phyloP scores from a whole-genome alignment of 2,888 invertebrate genomes.

The Cheilosia vernalis region DNA sequence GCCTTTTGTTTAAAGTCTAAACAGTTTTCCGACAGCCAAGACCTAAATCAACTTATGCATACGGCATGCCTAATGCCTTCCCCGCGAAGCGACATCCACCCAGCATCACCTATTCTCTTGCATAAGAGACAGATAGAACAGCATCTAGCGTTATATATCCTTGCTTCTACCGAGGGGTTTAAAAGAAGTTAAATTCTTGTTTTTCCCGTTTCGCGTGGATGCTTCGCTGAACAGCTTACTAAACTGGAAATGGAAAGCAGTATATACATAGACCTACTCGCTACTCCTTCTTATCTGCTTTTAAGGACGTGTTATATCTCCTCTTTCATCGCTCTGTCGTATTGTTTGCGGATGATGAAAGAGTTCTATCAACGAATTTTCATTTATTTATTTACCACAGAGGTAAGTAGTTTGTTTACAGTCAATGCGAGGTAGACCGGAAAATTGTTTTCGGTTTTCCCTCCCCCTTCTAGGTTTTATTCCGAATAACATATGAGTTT shows the following conservation, averaged over 20 bases:
- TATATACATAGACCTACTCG: background rate
- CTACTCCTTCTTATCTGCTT: conserved; percentile 52
- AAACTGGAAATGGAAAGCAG: conserved; percentile 68
- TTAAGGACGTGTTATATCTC: conserved; percentile 49
- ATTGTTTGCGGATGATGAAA: conserved; percentile 58
- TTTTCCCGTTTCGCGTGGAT: conserved; percentile 65
- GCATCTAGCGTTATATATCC: conserved; percentile 28
- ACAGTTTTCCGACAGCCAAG: conserved; percentile 48
- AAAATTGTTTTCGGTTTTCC: conserved; percentile 38
- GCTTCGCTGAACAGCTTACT: conserved; percentile 65
- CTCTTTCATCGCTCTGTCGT: conserved; percentile 48
- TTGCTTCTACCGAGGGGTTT: background rate
- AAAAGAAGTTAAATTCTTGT: conserved; percentile 54
- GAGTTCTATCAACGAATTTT: conserved; percentile 52
- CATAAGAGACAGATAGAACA: conserved; percentile 7
- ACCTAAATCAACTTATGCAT: conserved; percentile 55
- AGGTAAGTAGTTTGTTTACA: conserved; percentile 54
- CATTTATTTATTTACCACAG: conserved; percentile 52
- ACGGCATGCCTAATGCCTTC: background rate
- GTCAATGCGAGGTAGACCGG: conserved; percentile 48
- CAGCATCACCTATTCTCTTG: conserved; percentile 51
- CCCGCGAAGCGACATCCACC: conserved; percentile 44
- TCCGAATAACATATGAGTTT: conserved; percentile 6
- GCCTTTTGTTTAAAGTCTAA: conserved; percentile 54
- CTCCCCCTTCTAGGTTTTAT: background rate